Base-by-base conservation (phyloP, 2,113 vertebrate genomes). In the Sula dactylatra region DNA sequence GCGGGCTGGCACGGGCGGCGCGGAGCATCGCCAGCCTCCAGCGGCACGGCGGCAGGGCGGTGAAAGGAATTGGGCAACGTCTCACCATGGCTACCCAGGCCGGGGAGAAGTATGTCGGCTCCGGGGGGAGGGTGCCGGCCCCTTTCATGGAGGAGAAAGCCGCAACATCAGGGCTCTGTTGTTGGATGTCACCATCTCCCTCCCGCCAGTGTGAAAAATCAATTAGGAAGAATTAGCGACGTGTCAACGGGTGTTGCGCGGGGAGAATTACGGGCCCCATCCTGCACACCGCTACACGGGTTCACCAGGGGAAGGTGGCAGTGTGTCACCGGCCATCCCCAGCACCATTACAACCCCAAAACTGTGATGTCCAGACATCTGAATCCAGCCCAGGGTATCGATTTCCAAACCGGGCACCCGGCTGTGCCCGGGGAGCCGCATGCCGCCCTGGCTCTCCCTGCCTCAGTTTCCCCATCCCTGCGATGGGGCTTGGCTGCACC, bases 201-300 rank as follows among this genome's bases (percentile, higher is more conserved):
- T 93, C 93, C 94, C 77, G 13, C 45, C 94, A 78, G 94, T 64
- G 90, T 90, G 94, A 94, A 96, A 90, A 96, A 97, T 97, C 96
- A 96, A 97, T 96, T 94, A 96, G 96, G 94, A 96, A 96, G 93
- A 96, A 96, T 96, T 96, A 97, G 96, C 82, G 84, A 67, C 61
- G 78, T 64, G 95, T 83, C 83, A 44, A n/a, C 29, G 88, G 36
- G 70, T 21, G 82, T 38, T 40, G 78, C 3, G 47, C 16, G 7
- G 95, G 89, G 76, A 78, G 76, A 70, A 19, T 2, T 1, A 27
- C 3, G 24, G 71, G 80, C 59, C 76, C 55, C 55, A 52, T 71
- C 73, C 87, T 47, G 96, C 47, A 2, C 74, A 5, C 1, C 10
- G 36, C 18, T 7, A 5, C 6, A 5, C 5, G 20, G 58, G 32